Evolutionary conservation across 2,888 invertebrate genomes (phyloP).

Genomic region (Tromatobia lineatoria): DNA sequence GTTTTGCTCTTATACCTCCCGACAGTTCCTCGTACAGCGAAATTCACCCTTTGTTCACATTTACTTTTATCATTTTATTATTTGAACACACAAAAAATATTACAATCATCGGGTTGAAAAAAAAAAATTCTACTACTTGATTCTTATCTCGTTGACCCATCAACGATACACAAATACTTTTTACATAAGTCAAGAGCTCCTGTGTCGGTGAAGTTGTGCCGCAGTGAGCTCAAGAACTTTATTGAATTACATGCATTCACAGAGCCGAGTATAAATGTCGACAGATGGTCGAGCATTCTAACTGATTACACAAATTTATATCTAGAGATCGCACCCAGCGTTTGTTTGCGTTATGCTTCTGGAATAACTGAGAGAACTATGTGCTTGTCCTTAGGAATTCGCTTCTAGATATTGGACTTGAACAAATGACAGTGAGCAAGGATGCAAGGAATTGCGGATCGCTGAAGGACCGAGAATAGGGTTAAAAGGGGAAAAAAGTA

Average conservation of each 20-base stretch:
- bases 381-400: conserved; percentile 12
- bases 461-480: not conserved
- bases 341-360: conserved; percentile 9
- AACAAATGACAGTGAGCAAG: conserved; percentile 19
- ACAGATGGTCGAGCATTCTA: conserved; percentile 62
- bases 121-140: not conserved
- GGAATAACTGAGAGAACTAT: conserved; percentile 2
- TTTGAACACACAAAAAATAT: too few species aligned
- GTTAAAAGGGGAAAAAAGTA: conserved; percentile 29
- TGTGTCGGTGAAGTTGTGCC: not conserved
- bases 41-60: too few species aligned
- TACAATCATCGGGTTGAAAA: not conserved
- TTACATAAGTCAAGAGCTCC: conserved; percentile 19
- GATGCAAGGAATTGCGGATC: not conserved
- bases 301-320: conserved; percentile 60
- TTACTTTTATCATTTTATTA: too few species aligned
- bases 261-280: conserved; percentile 28
- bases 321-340: conserved; percentile 3
- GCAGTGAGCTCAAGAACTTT: conserved; percentile 6
- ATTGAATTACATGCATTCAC: conserved; percentile 38
- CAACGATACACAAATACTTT: conserved; percentile 32
- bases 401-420: conserved; percentile 44
- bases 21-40: too few species aligned
- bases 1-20: too few species aligned
- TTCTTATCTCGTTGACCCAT: conserved; percentile 35